Evolutionary conservation across 1,140 invertebrate genomes (phyloP).

Genomic region (Hycleus phaleratus): DNA sequence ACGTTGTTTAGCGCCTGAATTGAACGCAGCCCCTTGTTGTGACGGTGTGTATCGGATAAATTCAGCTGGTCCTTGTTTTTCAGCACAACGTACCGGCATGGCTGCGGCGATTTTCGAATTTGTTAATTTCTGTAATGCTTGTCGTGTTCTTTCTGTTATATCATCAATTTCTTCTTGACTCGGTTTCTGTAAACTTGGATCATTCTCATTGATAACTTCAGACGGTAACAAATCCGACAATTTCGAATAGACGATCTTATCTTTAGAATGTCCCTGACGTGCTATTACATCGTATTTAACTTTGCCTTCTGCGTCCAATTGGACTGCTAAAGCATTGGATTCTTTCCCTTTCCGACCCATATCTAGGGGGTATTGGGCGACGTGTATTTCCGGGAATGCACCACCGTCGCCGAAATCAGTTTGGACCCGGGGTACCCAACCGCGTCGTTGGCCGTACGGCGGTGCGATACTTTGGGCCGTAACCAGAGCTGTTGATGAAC

Average conservation of each 20-base stretch:
- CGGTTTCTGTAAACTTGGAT: conserved; percentile 80
- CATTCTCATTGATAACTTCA: conserved; percentile 88
- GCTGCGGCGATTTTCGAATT: conserved; percentile 87
- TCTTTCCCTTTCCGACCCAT: conserved; percentile 71
- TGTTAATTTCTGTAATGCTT: conserved; percentile 79
- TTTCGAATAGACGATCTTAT: conserved; percentile 97
- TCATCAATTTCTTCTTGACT: conserved; percentile 77
- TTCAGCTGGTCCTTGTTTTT: conserved; percentile 85
- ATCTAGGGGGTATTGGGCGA: conserved; percentile 92
- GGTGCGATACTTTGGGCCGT: conserved; percentile 80
- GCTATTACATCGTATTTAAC: conserved; percentile 97
- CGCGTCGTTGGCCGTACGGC: conserved; percentile 90
- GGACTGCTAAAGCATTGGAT: conserved; percentile 85
- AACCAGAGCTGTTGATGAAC: conserved; percentile 64
- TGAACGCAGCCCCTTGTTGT: conserved; percentile 90
- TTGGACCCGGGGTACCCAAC: conserved; percentile 83
- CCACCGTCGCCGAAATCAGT: conserved; percentile 94
- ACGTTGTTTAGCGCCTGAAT: conserved; percentile 95
- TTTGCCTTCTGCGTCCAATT: conserved; percentile 88
- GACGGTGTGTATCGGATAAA: conserved; percentile 97
- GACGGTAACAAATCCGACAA: conserved; percentile 87
- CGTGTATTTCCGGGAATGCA: conserved; percentile 95
- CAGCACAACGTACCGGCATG: conserved; percentile 85
- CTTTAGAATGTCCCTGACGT: conserved; percentile 88
- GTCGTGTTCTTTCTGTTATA: conserved; percentile 76